A percentile compares a stretch with the other conserved stretches of the same genome.
Evolutionary conservation across 2,113 vertebrate genomes (phyloP).

Genomic region (Thymallus thymallus): DNA sequence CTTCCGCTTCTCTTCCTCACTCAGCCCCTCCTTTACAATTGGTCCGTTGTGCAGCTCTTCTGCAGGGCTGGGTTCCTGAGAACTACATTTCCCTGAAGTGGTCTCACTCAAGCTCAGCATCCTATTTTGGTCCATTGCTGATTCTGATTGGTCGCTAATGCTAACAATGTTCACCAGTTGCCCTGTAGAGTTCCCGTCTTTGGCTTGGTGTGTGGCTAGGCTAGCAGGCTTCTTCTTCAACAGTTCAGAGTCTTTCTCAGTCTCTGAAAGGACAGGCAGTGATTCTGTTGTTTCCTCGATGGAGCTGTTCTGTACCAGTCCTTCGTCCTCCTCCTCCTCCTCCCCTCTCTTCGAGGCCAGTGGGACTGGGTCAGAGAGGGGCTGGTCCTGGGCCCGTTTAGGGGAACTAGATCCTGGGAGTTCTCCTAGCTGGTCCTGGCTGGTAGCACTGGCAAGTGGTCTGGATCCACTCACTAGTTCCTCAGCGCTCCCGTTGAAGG

Average conservation of each 20-base stretch:
- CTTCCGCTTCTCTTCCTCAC: constrained; percentile 62
- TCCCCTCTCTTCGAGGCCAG: constrained; percentile 45
- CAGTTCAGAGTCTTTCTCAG: constrained; percentile 27
- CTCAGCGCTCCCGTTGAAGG: constrained; percentile 50
- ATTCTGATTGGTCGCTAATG: neutral
- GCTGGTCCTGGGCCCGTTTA: neutral
- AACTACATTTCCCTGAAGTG: constrained; percentile 46
- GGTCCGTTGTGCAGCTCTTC: constrained; percentile 58
- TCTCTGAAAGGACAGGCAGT: constrained; percentile 33
- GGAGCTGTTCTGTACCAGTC: constrained; percentile 55
- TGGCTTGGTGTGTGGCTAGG: constrained; percentile 35
- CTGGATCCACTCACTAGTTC: constrained; percentile 33
- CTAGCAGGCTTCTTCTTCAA: constrained; percentile 12
- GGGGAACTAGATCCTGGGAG: constrained; percentile 13
- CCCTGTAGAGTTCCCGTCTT: constrained; percentile 39
- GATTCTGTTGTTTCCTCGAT: constrained; percentile 53
- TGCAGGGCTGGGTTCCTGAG: constrained; percentile 56
- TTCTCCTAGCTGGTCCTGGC: constrained; percentile 35
- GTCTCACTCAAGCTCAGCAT: constrained; percentile 51
- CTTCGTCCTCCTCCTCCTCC: constrained; percentile 62
- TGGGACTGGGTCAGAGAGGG: neutral
- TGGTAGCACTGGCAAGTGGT: neutral
- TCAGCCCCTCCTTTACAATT: constrained; percentile 34
- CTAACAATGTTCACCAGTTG: constrained; percentile 32
- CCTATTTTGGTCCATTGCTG: constrained; percentile 42